phyloP scores from a whole-genome alignment of 1,140 invertebrate genomes.

The Ptiloglossa arizonensis region DNA sequence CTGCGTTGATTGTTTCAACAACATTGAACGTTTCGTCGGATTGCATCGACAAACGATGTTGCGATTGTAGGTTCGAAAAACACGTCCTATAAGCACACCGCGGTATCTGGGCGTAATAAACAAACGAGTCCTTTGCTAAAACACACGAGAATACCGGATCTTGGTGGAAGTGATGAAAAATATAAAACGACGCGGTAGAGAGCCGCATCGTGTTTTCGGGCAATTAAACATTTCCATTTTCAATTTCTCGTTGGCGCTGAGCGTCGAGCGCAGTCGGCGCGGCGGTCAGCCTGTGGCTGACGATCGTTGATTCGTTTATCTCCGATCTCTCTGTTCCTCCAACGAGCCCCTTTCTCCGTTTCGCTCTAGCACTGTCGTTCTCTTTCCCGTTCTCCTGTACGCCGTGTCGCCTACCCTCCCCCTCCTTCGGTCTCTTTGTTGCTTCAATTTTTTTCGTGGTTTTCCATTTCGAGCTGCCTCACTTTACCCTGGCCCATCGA shows the following conservation, averaged over 20 bases:
- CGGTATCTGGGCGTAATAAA: slow-evolving; percentile 10
- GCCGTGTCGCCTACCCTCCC: not conserved
- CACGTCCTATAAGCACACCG: no score
- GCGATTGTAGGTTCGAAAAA: not conserved
- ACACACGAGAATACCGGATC: not conserved
- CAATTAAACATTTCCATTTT: slow-evolving; percentile 81
- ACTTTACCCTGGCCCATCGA: slow-evolving; percentile 52
- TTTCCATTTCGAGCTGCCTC: slow-evolving; percentile 69
- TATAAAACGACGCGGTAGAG: slow-evolving; percentile 57
- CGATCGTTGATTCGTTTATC: slow-evolving; percentile 80
- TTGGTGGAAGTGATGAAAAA: slow-evolving; percentile 41
- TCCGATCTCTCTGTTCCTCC: slow-evolving; percentile 64
- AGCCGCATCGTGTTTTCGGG: slow-evolving; percentile 74
- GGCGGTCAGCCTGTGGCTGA: slow-evolving; percentile 74
- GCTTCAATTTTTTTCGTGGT: slow-evolving; percentile 70
- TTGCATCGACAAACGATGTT: not conserved
- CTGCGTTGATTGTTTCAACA: not conserved
- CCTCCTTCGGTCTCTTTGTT: slow-evolving; percentile 55
- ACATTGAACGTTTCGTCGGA: not conserved
- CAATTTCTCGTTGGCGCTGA: slow-evolving; percentile 76
- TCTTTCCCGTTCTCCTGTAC: slow-evolving; percentile 19
- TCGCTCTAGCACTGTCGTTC: not conserved
- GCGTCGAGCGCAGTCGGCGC: slow-evolving; percentile 69
- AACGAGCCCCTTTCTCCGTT: slow-evolving; percentile 18
- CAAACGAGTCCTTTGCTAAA: slow-evolving; percentile 30